phyloP scores from a whole-genome alignment of 2,888 invertebrate genomes.

The Tanypteryx hageni region DNA sequence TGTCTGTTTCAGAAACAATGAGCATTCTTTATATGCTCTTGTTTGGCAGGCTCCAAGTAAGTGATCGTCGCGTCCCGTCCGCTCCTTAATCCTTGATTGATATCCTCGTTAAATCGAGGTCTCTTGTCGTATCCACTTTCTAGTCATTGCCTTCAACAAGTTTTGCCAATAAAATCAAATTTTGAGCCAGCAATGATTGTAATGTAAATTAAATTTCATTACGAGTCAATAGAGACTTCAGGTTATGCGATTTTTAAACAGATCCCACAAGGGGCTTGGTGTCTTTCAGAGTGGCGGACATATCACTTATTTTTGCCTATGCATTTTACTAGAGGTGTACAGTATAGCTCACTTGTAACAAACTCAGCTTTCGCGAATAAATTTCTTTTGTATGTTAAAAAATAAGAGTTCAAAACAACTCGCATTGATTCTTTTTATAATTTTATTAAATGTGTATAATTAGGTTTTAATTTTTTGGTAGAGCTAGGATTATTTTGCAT shows the following conservation, averaged over 20 bases:
- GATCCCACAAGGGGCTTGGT: slow-evolving; percentile 3
- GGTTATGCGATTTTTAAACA: background rate
- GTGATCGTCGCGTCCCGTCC: slow-evolving; percentile 8
- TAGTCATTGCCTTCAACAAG: background rate
- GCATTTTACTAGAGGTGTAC: background rate
- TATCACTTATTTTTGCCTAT: background rate
- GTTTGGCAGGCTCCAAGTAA: background rate
- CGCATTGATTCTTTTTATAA: background rate
- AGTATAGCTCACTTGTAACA: background rate
- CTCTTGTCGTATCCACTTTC: background rate
- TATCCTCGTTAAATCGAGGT: slow-evolving; percentile 15
- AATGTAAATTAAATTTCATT: background rate
- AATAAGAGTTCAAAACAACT: background rate
- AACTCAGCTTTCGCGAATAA: too few relatives aligned
- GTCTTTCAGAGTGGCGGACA: slow-evolving; percentile 7
- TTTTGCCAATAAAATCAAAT: background rate
- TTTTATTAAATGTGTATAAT: background rate
- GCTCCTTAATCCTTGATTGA: background rate
- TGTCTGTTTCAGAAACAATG: background rate
- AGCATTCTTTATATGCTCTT: background rate
- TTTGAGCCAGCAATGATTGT: background rate
- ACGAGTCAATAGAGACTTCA: background rate
- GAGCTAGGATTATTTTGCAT: too few relatives aligned
- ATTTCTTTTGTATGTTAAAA: too few relatives aligned
- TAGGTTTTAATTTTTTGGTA: too few relatives aligned